A percentile compares a stretch with the other conserved stretches of the same genome.
phyloP scores from a whole-genome alignment of 2,797 vertebrate species.

The Meriones psammophilus region DNA sequence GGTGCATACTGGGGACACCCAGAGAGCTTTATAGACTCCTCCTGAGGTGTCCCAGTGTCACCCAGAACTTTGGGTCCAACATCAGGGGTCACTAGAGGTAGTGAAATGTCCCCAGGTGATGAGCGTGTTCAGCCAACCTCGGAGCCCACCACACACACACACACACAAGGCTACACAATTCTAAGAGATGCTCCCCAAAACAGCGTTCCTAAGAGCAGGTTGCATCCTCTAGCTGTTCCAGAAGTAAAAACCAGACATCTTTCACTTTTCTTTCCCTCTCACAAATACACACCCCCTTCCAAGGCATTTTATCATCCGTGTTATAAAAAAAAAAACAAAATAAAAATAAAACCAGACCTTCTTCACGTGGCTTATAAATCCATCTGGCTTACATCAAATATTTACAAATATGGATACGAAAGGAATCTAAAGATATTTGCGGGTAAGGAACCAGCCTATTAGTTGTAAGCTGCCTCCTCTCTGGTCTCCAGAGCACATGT shows the following conservation, averaged over 20 bases:
- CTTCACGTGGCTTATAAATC: slow-evolving; percentile 61
- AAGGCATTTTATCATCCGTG: slow-evolving; percentile 69
- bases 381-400: slow-evolving; percentile 80
- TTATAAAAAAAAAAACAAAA: slow-evolving; percentile 65
- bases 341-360: slow-evolving; percentile 70
- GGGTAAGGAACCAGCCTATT: slow-evolving; percentile 38
- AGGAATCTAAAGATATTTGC: slow-evolving; percentile 70
- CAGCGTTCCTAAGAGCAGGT: not conserved
- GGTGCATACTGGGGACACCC: not conserved
- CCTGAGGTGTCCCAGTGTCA: not conserved
- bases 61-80: not conserved
- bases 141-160: not conserved
- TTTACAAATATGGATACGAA: slow-evolving; percentile 75
- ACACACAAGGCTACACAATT: not conserved
- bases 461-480: not conserved
- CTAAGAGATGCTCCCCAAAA: not conserved
- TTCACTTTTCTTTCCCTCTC: not conserved
- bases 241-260: slow-evolving; percentile 7
- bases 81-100: not conserved
- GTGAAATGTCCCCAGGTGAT: not conserved
- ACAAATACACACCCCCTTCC: slow-evolving; percentile 64
- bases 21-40: not conserved
- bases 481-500: not conserved
- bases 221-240: slow-evolving; percentile 22
- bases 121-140: accelerated